Evolutionary conservation across 2,888 invertebrate species (phyloP), one percentile per base, ranked within the genome.

Genomic region (Rotaria macrura): DNA sequence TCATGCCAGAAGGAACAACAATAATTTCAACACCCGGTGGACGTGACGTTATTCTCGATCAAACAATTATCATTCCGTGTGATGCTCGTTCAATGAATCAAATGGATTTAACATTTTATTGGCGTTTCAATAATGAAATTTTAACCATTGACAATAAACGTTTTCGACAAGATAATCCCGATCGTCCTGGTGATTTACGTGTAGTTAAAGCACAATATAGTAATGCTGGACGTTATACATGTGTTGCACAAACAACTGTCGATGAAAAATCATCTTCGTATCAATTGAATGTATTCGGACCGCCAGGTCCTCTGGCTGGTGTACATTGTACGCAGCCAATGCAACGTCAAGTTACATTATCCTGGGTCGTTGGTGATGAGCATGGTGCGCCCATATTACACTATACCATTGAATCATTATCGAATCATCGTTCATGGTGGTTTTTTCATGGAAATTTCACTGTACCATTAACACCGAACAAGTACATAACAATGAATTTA

Each of bases 111-210:
- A 83, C 86, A 17, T 86, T 85, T 43, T 65, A 85, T 38, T 86
- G 86, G 86, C 83, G 84, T n/a, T 86, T 86, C 65, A 86, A 86
- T 85, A 83, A 54, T 72, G 84, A 84, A 72, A 52, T 57, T 38
- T 40, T 86, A 47, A 43, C 40, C 2, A 47, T 85, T 29, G 86
- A 86, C n/a, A 74, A 83, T 20, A n/a, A 29, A 34, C 84, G 52
- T 38, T 86, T 84, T 54, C 84, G 84, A 9, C 86, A 86, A n/a
- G 86, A 86, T 49, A 86, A 85, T 84, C 84, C 54, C 52, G 43
- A 84, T 38, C 74, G 86, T 72, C 84, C 86, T n/a, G 86, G 86
- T 54, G 86, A 86, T 86, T 85, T 86, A 49, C 85, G 85, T 23
- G 83, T 86, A 38, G 38, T 85, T 25, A 43, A 83, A 57, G 85